Evolutionary conservation across 1,140 invertebrate genomes (phyloP), one percentile per base, ranked within the genome.

Genomic region (Pristionchus pacificus): DNA sequence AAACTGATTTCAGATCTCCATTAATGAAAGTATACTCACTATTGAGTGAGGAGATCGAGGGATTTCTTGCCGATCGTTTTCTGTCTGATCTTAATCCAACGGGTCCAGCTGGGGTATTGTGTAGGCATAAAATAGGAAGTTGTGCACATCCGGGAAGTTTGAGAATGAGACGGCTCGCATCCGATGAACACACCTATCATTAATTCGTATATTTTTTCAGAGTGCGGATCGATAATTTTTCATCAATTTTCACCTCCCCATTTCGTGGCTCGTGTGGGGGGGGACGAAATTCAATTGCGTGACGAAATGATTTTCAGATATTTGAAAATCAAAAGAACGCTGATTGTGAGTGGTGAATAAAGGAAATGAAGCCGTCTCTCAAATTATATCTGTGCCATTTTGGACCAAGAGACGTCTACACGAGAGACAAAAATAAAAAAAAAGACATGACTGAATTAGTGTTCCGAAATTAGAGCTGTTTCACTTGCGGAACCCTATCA

Each of bases 91-190:
- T 27, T 33, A 62, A 38, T 3, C 58, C 31, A 6, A n/a, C n/a
- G n/a, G 60, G 29, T 14, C 60, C 63, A n/a, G 75, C 75, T 15
- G 75, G 75, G 30, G 75, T 75, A 59, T 76, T 76, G 74, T 76
- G 75, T 30, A 76, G 73, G 71, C 75, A 76, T 1, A 76, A 73
- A 33, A 76, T 76, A 13, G 75, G 75, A 24, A 76, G 59, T 64
- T 76, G 75, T 6, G 75, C 72, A 66, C 75, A 76, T 31, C 58
- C 68, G 24, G 60, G 32, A 2, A 76, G 57, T 28, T 61, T 57
- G 25, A 59, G 38, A 49, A 49, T 6, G 19, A 49, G 38, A 10
- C 38, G 38, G 19, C 31, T 24, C 67, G 25, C 57, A 72, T 62
- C 57, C 65, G 32, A 63, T 32, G 38, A 55, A 65, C 31, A 65